Conservation (phyloP, 2,888 invertebrate genomes). For the Pheosia tremula region DNA sequence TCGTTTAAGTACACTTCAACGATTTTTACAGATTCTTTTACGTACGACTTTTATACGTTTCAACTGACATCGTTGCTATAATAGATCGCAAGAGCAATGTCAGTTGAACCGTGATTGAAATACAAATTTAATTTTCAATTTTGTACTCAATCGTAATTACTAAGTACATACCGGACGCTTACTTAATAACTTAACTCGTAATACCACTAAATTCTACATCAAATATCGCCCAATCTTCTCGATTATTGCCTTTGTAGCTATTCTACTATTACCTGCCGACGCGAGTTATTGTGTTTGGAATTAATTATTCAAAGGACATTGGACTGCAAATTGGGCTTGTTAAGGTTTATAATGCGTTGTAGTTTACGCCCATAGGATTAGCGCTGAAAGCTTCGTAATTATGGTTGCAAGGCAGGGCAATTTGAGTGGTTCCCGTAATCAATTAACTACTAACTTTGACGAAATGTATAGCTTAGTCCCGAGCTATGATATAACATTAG, state of each 20-base stretch:
- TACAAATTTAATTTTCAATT: background rate
- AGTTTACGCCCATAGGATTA: background rate
- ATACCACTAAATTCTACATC: background rate
- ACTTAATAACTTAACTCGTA: background rate
- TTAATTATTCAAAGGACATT: slow-evolving; percentile 5
- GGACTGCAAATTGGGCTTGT: background rate
- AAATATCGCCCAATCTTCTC: background rate
- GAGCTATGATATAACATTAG: background rate
- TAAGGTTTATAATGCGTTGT: slow-evolving; percentile 9
- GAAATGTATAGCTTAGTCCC: background rate
- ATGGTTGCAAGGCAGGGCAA: background rate
- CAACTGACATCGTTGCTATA: too few relatives aligned
- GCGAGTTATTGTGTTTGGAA: slow-evolving; percentile 21
- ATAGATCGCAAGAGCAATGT: too few relatives aligned
- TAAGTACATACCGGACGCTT: background rate
- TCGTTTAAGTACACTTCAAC: too few relatives aligned
- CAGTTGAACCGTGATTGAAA: too few relatives aligned
- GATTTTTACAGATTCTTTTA: too few relatives aligned
- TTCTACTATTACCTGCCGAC: slow-evolving; percentile 13
- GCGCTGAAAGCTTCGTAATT: slow-evolving; percentile 32
- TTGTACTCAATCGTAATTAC: background rate
- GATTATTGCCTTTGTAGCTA: background rate
- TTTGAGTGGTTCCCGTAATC: background rate
- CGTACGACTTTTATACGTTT: too few relatives aligned
- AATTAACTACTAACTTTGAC: slow-evolving; percentile 15